Percentiles rank a stretch among this genome's conserved stretches.
These are phyloP conservation scores for Drosophila saltans DNA, from an alignment of 1,140 invertebrate species.

Conservation along the genomic window DNA sequence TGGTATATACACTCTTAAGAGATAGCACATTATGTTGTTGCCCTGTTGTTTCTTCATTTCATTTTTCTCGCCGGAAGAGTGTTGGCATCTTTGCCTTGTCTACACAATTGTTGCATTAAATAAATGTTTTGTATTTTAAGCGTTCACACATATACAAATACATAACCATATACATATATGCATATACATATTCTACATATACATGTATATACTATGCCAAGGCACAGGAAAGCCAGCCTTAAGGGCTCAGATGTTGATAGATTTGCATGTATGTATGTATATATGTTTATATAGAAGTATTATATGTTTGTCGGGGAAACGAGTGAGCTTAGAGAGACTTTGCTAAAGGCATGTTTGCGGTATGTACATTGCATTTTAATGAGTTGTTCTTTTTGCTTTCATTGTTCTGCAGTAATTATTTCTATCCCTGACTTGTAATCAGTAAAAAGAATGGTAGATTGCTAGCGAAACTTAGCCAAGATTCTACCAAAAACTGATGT, in stretches of 20 bases:
- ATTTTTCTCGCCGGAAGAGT: slow-evolving; percentile 15
- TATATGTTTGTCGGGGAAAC: slow-evolving; percentile 11
- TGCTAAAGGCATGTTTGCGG: slow-evolving; percentile 45
- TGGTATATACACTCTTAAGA: slow-evolving; percentile 6
- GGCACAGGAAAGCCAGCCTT: slow-evolving; percentile 19
- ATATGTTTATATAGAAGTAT: not conserved
- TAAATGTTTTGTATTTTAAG: slow-evolving; percentile 61
- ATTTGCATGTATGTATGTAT: slow-evolving; percentile 59
- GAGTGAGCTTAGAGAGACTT: slow-evolving; percentile 17
- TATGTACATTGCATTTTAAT: slow-evolving; percentile 64
- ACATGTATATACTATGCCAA: not conserved
- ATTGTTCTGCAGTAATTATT: slow-evolving; percentile 66
- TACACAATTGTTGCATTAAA: slow-evolving; percentile 77
- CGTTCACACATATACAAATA: slow-evolving; percentile 19
- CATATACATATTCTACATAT: not conserved
- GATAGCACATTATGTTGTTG: slow-evolving; percentile 44
- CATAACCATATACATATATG: not conserved
- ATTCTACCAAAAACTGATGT: not conserved
- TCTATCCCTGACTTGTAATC: slow-evolving; percentile 49
- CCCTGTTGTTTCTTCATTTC: slow-evolving; percentile 39
- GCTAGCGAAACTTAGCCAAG: not conserved
- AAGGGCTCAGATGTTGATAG: slow-evolving; percentile 71
- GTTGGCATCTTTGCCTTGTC: slow-evolving; percentile 62
- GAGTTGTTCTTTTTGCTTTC: slow-evolving; percentile 51
- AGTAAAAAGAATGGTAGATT: not conserved